Conservation (phyloP, 2,888 invertebrate genomes). For the Stenichneumon culpator region DNA sequence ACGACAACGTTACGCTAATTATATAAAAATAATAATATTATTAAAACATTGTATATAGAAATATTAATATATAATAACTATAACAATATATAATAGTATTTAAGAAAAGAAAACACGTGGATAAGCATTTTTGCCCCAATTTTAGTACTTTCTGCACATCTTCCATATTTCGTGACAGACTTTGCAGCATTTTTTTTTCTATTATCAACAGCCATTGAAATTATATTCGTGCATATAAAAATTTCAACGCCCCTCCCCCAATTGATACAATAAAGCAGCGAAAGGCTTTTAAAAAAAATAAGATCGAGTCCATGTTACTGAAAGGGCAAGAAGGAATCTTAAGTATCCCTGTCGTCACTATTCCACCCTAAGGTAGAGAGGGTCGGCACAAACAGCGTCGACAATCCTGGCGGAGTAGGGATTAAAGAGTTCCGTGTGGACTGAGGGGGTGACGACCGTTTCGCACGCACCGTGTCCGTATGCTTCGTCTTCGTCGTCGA, state of each 20-base stretch:
- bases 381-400: constrained; percentile 8
- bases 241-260: background rate
- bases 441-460: constrained; percentile 31
- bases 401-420: background rate
- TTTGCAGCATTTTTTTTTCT: background rate
- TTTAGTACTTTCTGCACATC: no score
- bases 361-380: background rate
- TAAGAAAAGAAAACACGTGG: no score
- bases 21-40: no score
- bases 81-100: no score
- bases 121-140: no score
- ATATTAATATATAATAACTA: no score
- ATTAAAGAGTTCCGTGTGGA: background rate
- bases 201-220: background rate
- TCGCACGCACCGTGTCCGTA: constrained; percentile 19
- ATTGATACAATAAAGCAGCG: background rate
- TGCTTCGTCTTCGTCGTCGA: constrained; percentile 21
- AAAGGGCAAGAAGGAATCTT: constrained; percentile 44
- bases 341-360: background rate
- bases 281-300: constrained; percentile 25
- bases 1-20: no score
- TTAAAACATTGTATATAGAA: no score
- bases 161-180: no score
- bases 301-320: constrained; percentile 30
- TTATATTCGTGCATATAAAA: background rate